Conservation (phyloP, 1,140 invertebrate species). For the Heliconius congener region DNA sequence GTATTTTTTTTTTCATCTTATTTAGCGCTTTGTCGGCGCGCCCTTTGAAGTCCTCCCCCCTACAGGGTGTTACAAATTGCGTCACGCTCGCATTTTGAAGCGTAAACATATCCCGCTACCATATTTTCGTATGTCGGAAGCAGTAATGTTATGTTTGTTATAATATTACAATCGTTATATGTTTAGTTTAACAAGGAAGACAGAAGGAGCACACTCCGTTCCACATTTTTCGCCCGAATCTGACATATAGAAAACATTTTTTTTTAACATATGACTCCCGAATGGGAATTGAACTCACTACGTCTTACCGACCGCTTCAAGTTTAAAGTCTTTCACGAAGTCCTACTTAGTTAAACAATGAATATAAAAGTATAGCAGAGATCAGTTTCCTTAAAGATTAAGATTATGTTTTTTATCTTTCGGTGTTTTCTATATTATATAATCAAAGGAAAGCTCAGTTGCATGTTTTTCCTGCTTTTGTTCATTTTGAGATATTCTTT, state of each 20-base stretch:
- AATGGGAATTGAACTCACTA: no score
- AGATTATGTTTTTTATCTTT: not conserved
- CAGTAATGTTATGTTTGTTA: constrained; percentile 15
- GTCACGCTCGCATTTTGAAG: constrained; percentile 67
- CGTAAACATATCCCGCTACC: constrained; percentile 65
- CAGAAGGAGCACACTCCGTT: no score
- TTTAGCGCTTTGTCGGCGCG: constrained; percentile 78
- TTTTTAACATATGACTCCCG: no score
- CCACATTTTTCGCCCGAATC: no score
- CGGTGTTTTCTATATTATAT: no score
- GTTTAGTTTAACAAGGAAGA: not conserved
- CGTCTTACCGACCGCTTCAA: no score
- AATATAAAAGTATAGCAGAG: not conserved
- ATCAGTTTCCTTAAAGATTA: not conserved
- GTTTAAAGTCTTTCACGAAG: no score
- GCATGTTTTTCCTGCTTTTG: no score
- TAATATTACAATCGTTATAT: not conserved
- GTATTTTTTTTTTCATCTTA: constrained; percentile 73
- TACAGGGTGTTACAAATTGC: constrained; percentile 75
- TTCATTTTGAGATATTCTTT: no score
- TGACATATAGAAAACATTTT: no score
- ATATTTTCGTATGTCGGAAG: constrained; percentile 44
- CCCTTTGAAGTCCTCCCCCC: constrained; percentile 71
- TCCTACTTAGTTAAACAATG: not conserved
- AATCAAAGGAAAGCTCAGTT: no score